Evolutionary conservation across 2,797 vertebrate genomes (phyloP).

Genomic region (Pagetopsis macropterus): DNA sequence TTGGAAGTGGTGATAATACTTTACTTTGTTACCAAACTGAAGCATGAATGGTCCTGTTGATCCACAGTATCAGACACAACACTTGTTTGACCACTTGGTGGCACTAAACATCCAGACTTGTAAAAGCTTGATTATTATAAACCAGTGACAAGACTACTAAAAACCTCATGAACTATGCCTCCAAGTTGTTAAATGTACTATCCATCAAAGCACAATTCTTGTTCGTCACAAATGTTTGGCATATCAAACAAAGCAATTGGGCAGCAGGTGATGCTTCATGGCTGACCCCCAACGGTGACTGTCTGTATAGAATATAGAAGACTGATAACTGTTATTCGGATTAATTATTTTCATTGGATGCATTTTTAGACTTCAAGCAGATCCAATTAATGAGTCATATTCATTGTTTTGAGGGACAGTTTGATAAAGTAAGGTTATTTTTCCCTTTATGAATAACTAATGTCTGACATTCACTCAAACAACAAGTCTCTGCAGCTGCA

Average conservation of each 20-base stretch:
- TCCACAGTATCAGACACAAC: not conserved
- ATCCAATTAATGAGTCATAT: not conserved
- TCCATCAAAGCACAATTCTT: not conserved
- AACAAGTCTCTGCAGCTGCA: not conserved
- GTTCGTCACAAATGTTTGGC: not conserved
- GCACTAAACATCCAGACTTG: constrained; percentile 42
- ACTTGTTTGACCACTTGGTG: constrained; percentile 56
- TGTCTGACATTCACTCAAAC: not conserved
- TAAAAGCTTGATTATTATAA: not conserved
- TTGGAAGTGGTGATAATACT: not conserved
- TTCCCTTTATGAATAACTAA: not conserved
- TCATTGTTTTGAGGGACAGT: not conserved
- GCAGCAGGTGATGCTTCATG: not conserved
- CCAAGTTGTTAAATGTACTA: not conserved
- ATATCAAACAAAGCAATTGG: not conserved
- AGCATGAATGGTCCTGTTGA: not conserved
- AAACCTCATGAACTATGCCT: not conserved
- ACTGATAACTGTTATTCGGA: not conserved
- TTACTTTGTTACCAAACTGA: not conserved
- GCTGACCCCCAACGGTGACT: not conserved
- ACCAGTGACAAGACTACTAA: not conserved
- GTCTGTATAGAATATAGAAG: not conserved
- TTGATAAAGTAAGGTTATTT: not conserved
- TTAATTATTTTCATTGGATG: not conserved
- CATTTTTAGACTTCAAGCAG: not conserved